Evolutionary conservation across 2,797 vertebrate genomes (phyloP).

Genomic region (Mareca penelope): DNA sequence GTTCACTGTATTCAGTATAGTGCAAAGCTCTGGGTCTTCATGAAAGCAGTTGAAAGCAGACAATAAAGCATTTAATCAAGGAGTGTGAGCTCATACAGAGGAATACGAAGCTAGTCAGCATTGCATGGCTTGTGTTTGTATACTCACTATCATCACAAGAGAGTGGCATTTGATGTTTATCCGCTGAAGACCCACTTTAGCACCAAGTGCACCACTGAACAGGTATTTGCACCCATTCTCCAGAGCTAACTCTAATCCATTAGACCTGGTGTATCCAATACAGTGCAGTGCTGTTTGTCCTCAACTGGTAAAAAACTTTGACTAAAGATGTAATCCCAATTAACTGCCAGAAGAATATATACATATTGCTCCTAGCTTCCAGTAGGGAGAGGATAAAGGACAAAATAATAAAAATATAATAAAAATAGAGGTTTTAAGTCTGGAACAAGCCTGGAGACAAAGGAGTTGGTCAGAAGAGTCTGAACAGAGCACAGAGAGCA

Average conservation of each 20-base stretch:
- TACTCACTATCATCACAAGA: background rate
- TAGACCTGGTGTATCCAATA: fast-evolving
- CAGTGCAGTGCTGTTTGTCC: no score
- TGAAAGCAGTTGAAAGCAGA: background rate
- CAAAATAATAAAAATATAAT: background rate
- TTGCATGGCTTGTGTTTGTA: background rate
- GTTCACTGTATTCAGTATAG: no score
- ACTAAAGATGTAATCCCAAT: background rate
- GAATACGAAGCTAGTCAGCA: background rate
- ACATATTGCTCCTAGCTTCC: background rate
- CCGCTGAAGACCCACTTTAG: fast-evolving
- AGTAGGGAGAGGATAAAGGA: background rate
- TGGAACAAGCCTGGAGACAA: background rate
- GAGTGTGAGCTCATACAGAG: background rate
- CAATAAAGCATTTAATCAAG: background rate
- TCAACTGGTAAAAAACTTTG: background rate
- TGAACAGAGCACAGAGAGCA: no score
- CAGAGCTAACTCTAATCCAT: fast-evolving
- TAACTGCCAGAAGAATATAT: background rate
- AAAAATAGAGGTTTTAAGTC: background rate
- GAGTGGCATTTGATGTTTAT: background rate
- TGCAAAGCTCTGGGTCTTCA: background rate
- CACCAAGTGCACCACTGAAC: background rate
- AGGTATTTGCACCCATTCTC: no score
- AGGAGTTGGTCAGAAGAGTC: background rate